Base-by-base conservation (phyloP, 2,888 invertebrate genomes). In the Limenitis camilla region DNA sequence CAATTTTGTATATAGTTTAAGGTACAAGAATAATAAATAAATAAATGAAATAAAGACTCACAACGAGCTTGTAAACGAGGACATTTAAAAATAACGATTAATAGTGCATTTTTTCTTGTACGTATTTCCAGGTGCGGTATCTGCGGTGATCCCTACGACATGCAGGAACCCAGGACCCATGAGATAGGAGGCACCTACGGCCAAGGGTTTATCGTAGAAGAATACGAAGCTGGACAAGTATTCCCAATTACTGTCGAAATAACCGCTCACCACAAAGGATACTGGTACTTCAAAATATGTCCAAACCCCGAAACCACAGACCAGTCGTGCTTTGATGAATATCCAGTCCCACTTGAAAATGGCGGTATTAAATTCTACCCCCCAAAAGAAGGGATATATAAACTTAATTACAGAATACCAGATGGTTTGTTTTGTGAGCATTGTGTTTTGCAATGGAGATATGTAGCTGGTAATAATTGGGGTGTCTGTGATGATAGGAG, bases 361-460 rank as follows among this genome's bases (percentile, higher is more conserved):
- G 84, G 90, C 0, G 87, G 88, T 1, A 88, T 86, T 0, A 84
- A 91, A 45, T 94, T 90, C 69, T 94, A 92, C 69, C 94, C 94
- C 0, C 89, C 90, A 38, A 89, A 89, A 31, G 92, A 92, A 53
- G 92, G 91, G 57, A 89, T 89, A 43, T 94, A 94, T 68, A 90
- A 92, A 58, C 89, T 92, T 39, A 89, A 88, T 45, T 91, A 92
- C 59, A 85, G 89, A 49, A 78, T 93, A 0, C 91, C 88, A 0
- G 36, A 76, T 33, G 91, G 89, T 9, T 66, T 95, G 5, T 89
- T 90, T 7, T 96, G 96, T 67, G 88, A 90, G 0, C 94, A 94
- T 67, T 96, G 96, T 68, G 91, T 96, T 0, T 82, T 96, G 0
- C 96, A 96, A 67, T 96, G 96, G 96, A 90, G 91, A 61, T 96